A percentile compares a stretch with the other conserved stretches of the same genome.
Conservation (phyloP, 2,888 invertebrate species). For the Cosmia pyralina region DNA sequence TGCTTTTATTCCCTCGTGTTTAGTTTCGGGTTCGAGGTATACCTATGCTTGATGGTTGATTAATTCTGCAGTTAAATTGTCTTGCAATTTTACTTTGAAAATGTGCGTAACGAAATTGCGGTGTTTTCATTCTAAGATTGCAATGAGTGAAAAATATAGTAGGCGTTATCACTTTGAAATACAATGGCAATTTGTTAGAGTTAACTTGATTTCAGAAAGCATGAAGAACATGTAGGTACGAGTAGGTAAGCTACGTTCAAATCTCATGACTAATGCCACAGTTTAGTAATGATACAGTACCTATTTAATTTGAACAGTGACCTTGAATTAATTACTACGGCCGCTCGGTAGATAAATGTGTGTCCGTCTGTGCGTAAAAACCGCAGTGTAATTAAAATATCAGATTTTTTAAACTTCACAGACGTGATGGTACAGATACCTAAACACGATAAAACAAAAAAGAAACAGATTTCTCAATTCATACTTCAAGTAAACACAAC, state of each 20-base stretch:
- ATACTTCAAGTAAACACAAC: too few relatives aligned
- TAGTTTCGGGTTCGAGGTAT: constrained; percentile 29
- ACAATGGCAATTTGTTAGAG: constrained; percentile 12
- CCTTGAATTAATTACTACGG: too few relatives aligned
- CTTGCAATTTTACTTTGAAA: constrained; percentile 8
- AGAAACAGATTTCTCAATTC: too few relatives aligned
- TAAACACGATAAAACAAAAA: too few relatives aligned
- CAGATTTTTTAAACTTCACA: too few relatives aligned
- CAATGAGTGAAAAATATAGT: background rate
- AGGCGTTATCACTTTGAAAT: background rate
- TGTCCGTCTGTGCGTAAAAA: too few relatives aligned
- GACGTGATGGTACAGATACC: too few relatives aligned
- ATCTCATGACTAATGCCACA: background rate
- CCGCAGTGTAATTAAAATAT: too few relatives aligned
- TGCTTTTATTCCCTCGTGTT: constrained; percentile 51
- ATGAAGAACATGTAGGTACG: too few relatives aligned
- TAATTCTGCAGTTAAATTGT: background rate
- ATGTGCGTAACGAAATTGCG: constrained; percentile 6
- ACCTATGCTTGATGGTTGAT: background rate
- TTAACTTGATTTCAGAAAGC: background rate
- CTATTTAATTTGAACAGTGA: too few relatives aligned
- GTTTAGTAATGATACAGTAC: too few relatives aligned
- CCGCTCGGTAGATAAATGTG: too few relatives aligned
- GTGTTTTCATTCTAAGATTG: background rate
- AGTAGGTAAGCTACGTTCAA: background rate